Evolutionary conservation across 2,888 invertebrate genomes (phyloP), one percentile per base, ranked within the genome.

Genomic region (Epiblema foenella): DNA sequence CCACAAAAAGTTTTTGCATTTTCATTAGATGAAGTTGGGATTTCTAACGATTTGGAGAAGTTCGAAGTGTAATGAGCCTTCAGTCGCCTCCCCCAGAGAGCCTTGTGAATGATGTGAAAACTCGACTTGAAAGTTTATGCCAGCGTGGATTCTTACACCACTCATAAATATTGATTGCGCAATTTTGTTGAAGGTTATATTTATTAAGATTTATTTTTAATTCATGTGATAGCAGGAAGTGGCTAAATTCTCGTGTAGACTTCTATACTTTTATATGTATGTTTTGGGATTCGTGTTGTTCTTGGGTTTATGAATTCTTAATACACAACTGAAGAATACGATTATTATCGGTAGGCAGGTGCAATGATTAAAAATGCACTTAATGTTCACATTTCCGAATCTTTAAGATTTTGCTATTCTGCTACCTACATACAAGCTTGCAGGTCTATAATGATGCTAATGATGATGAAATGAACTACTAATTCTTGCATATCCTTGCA

Each of bases 61-160:
- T 71, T 71, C 66, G 70, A 24, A 62, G 66, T 71, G 70, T 70
- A 70, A 70, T 70, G 70, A 70, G 70, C 70, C 66, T 66, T 71
- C 70, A 66, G 73, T 67, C 68, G 54, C 66, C 58, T 69, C 64
- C 74, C 59, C 37, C 68, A 24, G 24, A 39, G 62, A 69, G 68
- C 72, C 60, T 75, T 64, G 73, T 74, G 75, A 75, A 76, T 73
- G 76, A 76, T 74, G 75, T 76, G 74, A 74, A 77, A 77, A 77
- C 76, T 76, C 72, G 59, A 69, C 62, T 74, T 63, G 63, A 65
- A 76, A 77, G 72, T 77, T 77, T 69, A 59, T 68, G 64, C 46
- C 68, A 65, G 68, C 70, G 65, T 66, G 58, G 60, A 71, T 56
- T 66, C 70, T 71, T 60, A 71, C 66, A 71, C 60, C 66, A 71